Evolutionary conservation across 2,888 invertebrate genomes (phyloP).

Genomic region (Habroteleia sp.): DNA sequence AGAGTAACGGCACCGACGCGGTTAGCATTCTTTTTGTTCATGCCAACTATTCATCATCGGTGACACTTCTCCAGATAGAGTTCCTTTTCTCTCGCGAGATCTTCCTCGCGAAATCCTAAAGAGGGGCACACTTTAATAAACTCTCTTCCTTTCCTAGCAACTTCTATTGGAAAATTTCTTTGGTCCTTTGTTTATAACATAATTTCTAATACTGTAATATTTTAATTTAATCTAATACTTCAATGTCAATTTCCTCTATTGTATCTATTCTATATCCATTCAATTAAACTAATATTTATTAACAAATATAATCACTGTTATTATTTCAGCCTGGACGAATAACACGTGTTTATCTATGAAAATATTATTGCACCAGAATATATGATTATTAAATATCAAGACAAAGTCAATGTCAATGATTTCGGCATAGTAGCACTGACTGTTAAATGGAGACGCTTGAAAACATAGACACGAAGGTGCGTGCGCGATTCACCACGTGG

Average conservation of each 20-base stretch:
- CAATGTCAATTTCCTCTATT: no score
- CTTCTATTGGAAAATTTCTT: conserved; percentile 26
- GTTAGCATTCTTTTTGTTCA: conserved; percentile 81
- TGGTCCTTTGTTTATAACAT: background rate
- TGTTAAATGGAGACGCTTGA: conserved; percentile 26
- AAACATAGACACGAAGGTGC: conserved; percentile 44
- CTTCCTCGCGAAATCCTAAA: conserved; percentile 71
- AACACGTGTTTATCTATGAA: no score
- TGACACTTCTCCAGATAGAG: conserved; percentile 81
- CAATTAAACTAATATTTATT: no score
- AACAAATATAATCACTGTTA: no score
- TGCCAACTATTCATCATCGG: conserved; percentile 81
- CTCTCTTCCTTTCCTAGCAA: conserved; percentile 56
- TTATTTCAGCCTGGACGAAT: no score
- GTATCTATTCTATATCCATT: no score
- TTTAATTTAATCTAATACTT: no score
- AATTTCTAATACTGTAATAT: background rate
- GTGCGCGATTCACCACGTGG: conserved; percentile 43
- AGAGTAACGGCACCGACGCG: conserved; percentile 69
- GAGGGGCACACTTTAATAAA: conserved; percentile 79
- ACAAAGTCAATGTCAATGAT: conserved; percentile 12
- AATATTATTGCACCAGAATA: background rate
- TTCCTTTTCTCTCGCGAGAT: conserved; percentile 66
- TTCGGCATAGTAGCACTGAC: conserved; percentile 7
- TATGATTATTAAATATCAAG: background rate